Percentiles rank a stretch among this genome's conserved stretches.
Conservation (phyloP, 2,888 invertebrate genomes). For the Charanyca ferruginea region DNA sequence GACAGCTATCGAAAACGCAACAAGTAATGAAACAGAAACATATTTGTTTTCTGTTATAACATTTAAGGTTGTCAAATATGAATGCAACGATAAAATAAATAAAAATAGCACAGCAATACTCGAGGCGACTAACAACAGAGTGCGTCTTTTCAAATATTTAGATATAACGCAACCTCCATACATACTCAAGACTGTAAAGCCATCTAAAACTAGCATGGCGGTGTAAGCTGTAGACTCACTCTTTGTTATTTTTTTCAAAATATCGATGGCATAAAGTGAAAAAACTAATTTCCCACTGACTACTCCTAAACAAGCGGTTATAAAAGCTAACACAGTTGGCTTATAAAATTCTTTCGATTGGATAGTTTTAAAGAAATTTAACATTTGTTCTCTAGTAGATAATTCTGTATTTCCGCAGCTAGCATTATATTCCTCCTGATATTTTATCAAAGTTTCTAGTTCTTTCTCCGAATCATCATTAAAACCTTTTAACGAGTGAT, state of each 20-base stretch:
- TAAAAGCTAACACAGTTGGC: conserved; percentile 62
- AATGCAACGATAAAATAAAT: conserved; percentile 63
- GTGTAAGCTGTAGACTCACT: conserved; percentile 71
- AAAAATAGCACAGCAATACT: conserved; percentile 58
- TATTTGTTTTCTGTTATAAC: conserved; percentile 63
- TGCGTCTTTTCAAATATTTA: conserved; percentile 64
- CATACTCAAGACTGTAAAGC: conserved; percentile 72
- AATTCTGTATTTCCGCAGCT: conserved; percentile 12
- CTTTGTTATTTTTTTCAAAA: conserved; percentile 71
- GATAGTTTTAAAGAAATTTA: conserved; percentile 39
- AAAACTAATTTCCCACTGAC: conserved; percentile 72
- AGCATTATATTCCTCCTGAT: conserved; percentile 62
- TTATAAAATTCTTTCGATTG: conserved; percentile 68
- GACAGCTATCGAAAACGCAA: conserved; percentile 66
- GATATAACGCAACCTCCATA: conserved; percentile 65
- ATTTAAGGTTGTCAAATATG: conserved; percentile 62
- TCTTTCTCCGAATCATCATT: conserved; percentile 68
- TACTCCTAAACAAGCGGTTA: conserved; percentile 55
- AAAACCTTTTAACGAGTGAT: conserved; percentile 71
- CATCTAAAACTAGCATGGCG: conserved; percentile 75
- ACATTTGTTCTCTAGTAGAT: conserved; percentile 14
- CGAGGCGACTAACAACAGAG: conserved; percentile 64
- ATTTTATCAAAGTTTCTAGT: conserved; percentile 65
- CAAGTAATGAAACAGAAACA: conserved; percentile 61
- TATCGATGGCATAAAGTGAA: conserved; percentile 73